Evolutionary conservation across 2,888 invertebrate genomes (phyloP).

Genomic region (Acrobasis repandana): DNA sequence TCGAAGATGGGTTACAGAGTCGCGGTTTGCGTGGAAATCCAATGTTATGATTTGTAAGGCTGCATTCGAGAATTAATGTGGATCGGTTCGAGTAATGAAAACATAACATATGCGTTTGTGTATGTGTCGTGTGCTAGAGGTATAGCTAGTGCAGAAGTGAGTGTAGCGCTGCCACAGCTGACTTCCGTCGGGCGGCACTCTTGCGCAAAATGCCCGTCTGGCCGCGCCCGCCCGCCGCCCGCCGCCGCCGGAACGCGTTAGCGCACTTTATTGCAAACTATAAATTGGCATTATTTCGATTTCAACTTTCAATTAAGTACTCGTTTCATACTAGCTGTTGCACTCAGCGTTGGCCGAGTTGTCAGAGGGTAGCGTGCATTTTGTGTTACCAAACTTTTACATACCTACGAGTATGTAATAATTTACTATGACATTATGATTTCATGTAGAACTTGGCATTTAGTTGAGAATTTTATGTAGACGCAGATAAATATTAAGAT

Average conservation of each 20-base stretch:
- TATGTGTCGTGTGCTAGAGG: constrained; percentile 17
- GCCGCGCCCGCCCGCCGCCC: constrained; percentile 33
- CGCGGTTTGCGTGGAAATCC: constrained; percentile 42
- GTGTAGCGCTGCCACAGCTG: constrained; percentile 50
- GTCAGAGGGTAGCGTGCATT: neutral
- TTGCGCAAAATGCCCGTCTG: constrained; percentile 54
- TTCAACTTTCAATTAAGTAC: neutral
- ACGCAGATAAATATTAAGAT: no score
- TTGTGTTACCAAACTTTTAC: no score
- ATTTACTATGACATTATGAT: no score
- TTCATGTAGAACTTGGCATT: no score
- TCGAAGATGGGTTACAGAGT: constrained; percentile 51
- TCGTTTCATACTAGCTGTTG: neutral
- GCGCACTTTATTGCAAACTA: constrained; percentile 18
- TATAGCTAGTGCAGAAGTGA: constrained; percentile 22
- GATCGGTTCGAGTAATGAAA: constrained; percentile 47
- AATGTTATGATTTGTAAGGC: constrained; percentile 57
- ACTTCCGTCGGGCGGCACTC: constrained; percentile 60
- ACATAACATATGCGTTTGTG: constrained; percentile 41
- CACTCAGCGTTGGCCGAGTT: no score
- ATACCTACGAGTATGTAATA: no score
- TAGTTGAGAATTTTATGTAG: neutral
- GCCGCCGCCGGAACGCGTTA: constrained; percentile 32
- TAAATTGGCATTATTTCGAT: neutral
- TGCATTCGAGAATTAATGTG: constrained; percentile 52